Evolutionary conservation across 1,140 invertebrate species (phyloP), one percentile per base, ranked within the genome.

Genomic region (Palaemon carinicauda): DNA sequence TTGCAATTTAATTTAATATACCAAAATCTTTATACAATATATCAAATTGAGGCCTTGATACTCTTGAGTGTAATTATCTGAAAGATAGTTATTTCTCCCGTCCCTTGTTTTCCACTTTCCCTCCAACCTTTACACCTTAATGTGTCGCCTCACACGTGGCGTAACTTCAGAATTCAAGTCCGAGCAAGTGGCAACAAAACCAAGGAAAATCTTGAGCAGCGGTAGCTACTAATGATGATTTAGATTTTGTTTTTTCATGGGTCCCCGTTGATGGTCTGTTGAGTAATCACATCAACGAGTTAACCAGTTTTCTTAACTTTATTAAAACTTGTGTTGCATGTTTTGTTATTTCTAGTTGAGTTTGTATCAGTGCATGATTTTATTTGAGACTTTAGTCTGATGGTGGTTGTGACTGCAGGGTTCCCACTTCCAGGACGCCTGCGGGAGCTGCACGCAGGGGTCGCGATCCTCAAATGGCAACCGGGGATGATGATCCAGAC

Each of bases 401-500:
- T 56, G 51, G 82, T 74, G 82, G 82, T 77, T 77, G 73, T 84
- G 82, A 84, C 73, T 53, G 80, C 60, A 50, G 82, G 81, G 82
- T 74, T 78, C 56, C 73, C 74, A 69, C 75, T 85, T 85, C 29
- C 83, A 85, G 83, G 56, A 78, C 83, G 54, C 83, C 75, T 33
- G 83, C 75, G 50, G 83, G 75, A 56, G 83, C 83, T 79, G 75
- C 74, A 79, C 75, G 83, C 75, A 69, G 83, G 83, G 31, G 53
- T 71, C 74, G 83, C 33, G 83, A 85, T 79, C 56, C 83, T 51
- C 83, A 79, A 79, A 85, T 85, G 74, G 75, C 83, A 21, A 60
- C 83, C 83, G 83, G 83, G 83, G 83, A 85, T 71, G 83, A 85
- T 71, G 83, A 85, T 41, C 75, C 53, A 27, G 83, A 85, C 75